A percentile compares a stretch with the other conserved stretches of the same genome.
phyloP scores from a whole-genome alignment of 2,113 vertebrate species.

The Elachura formosa region DNA sequence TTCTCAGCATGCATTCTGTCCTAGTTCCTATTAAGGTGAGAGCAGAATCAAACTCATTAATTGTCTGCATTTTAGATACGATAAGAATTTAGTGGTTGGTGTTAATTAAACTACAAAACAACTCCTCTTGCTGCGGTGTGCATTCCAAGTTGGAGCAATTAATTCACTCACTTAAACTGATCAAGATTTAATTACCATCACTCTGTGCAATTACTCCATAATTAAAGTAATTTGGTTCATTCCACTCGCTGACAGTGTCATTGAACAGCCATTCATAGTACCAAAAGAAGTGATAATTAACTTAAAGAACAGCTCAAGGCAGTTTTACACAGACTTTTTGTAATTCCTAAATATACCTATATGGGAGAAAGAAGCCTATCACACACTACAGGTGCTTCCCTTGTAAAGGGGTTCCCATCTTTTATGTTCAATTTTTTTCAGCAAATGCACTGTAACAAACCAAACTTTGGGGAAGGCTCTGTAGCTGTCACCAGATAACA shows the following conservation, averaged over 20 bases:
- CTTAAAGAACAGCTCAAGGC: constrained; percentile 81
- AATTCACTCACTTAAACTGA: constrained; percentile 97
- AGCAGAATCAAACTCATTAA: constrained; percentile 81
- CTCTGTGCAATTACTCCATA: constrained; percentile 95
- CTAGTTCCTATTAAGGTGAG: constrained; percentile 77
- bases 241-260: constrained; percentile 89
- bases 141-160: constrained; percentile 93
- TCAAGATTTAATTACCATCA: constrained; percentile 99
- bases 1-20: constrained; percentile 72
- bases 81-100: constrained; percentile 77
- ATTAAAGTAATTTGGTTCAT: constrained; percentile 98
- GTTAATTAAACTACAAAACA: constrained; percentile 83
- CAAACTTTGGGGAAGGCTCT: background rate
- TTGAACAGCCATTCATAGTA: constrained; percentile 80
- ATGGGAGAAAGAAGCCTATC: background rate
- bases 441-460: background rate
- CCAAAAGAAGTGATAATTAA: constrained; percentile 84
- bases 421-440: background rate
- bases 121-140: constrained; percentile 76
- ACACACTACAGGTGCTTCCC: background rate
- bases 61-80: constrained; percentile 77
- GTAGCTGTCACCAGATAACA: background rate
- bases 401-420: background rate
- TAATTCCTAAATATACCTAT: constrained; percentile 65
- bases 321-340: constrained; percentile 64